Evolutionary conservation across 2,797 vertebrate genomes (phyloP), one percentile per base, ranked within the genome.

Genomic region (Allobates femoralis): DNA sequence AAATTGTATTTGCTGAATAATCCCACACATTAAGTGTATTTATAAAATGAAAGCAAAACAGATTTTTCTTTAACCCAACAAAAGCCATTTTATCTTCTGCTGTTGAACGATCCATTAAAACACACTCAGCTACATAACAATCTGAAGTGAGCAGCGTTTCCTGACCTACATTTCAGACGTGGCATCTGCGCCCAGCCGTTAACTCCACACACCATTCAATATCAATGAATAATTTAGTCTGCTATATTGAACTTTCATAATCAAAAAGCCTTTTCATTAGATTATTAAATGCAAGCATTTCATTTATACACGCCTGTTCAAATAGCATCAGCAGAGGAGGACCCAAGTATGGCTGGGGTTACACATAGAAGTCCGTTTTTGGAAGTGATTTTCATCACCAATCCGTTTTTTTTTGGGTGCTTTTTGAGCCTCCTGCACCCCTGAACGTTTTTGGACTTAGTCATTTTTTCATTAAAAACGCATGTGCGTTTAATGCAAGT

Each of bases 181-280:
- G 37, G 81, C 86, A 84, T 80, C 81, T 87, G 86, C 32, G 76
- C 86, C 76, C 81, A 80, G 86, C 86, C 74, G 62, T 84, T 83
- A 77, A 83, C 74, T 73, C 81, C 74, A 79, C 64, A 62, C 64
- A 79, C 73, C 51, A 83, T 55, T 87, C 86, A 79, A 84, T 87
- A 84, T 37, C 66, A 62, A 84, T 87, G 86, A 87, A 87, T 87
- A 66, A 87, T 87, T 87, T 66, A 87, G 81, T 34, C 76, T 23
- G 51, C 53, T 62, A 32, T 84, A 87, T 75, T 69, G 82, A 80
- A 55, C 58, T 79, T 64, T 80, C 28, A 62, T 79, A 64, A 79
- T 37, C 81, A 23, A 41, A n/a, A 66, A 16, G 37, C 28, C 34
- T 23, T 84, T 66, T 55, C 46, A 64, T 60, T 73, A 34, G 4